A percentile compares a stretch with the other conserved stretches of the same genome.
These are phyloP conservation scores for Emydoidea blandingii DNA, from an alignment of 2,797 vertebrate species.

Conservation along the genomic window DNA sequence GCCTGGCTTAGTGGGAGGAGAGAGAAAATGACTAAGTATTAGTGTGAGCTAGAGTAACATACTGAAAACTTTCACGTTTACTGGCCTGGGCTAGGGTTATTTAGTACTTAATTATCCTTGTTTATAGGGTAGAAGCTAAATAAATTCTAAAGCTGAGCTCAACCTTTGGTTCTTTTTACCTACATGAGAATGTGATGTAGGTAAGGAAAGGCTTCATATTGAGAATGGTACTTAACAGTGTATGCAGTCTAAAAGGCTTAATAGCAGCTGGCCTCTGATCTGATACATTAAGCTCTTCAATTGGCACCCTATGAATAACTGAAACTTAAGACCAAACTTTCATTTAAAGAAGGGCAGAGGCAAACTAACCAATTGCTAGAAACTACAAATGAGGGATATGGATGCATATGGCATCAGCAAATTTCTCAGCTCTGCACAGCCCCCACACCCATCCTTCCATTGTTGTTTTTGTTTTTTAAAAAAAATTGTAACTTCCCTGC, in stretches of 20 bases:
- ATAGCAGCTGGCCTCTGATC: background rate
- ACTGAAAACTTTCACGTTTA: background rate
- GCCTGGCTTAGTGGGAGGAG: background rate
- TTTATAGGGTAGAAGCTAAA: background rate
- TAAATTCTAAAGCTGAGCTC: background rate
- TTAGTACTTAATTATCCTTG: background rate
- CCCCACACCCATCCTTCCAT: no score
- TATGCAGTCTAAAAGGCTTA: background rate
- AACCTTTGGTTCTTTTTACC: background rate
- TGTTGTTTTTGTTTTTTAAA: no score
- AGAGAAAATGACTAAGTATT: background rate
- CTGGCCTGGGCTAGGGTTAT: background rate
- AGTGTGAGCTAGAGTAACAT: background rate
- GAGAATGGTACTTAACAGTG: background rate
- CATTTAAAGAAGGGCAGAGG: background rate
- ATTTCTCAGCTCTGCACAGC: background rate
- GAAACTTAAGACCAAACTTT: background rate
- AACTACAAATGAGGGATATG: background rate
- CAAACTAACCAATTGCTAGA: background rate
- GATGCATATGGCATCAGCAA: background rate
- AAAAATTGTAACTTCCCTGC: no score
- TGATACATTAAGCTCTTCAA: background rate
- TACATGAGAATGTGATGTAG: background rate
- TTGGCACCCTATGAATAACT: background rate
- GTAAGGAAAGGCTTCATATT: background rate